Percentiles rank a stretch among this genome's conserved stretches.
These are phyloP conservation scores for Lophius americanus DNA, from an alignment of 2,797 vertebrate genomes.

Conservation along the genomic window DNA sequence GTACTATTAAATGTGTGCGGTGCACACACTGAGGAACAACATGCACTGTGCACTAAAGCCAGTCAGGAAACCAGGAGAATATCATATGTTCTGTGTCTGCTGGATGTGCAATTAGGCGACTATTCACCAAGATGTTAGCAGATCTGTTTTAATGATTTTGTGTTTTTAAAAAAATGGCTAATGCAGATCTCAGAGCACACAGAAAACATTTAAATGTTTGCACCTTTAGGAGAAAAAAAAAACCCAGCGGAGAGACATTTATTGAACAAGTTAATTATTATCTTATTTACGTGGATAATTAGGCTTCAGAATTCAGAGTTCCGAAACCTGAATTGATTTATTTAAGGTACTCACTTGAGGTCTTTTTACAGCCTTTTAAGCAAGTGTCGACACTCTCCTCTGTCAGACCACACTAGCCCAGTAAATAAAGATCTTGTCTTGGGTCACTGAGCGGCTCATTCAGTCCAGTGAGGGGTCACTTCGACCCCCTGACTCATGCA, in stretches of 20 bases:
- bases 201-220: not conserved
- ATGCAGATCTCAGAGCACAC: not conserved
- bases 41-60: not conserved
- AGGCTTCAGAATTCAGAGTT: slow-evolving; percentile 11
- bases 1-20: slow-evolving; percentile 1
- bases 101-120: not conserved
- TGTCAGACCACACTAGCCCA: slow-evolving; percentile 25
- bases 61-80: not conserved
- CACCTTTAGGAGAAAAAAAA: not conserved
- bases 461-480: slow-evolving; percentile 42
- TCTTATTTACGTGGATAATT: not conserved
- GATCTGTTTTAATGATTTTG: not conserved
- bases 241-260: no score
- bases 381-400: slow-evolving; percentile 15
- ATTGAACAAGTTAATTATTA: no score
- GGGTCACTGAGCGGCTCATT: slow-evolving; percentile 56
- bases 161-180: not conserved
- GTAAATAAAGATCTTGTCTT: slow-evolving; percentile 48
- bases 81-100: not conserved
- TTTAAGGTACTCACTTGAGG: slow-evolving; percentile 12
- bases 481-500: slow-evolving; percentile 54
- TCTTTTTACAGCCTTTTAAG: slow-evolving; percentile 39
- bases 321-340: slow-evolving; percentile 2
- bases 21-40: slow-evolving; percentile 5
- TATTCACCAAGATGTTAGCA: not conserved